phyloP scores from a whole-genome alignment of 1,140 invertebrate species.

The Panulirus ornatus region DNA sequence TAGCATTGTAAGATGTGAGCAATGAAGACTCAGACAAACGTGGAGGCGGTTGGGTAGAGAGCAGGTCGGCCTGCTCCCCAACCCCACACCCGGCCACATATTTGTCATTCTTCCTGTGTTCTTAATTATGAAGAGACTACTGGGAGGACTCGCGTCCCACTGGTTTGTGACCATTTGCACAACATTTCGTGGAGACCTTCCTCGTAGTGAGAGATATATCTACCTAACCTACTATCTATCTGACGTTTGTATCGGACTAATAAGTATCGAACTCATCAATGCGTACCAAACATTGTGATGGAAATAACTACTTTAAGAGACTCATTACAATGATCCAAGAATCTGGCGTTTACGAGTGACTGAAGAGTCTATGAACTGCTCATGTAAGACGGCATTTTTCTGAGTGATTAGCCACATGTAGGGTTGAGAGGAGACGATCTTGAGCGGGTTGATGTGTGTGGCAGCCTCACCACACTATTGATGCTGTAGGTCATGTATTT shows the following conservation, averaged over 20 bases:
- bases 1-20: no score
- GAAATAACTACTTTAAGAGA: no score
- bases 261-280: no score
- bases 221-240: no score
- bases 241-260: no score
- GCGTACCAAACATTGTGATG: no score
- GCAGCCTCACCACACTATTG: no score
- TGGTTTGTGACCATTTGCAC: not conserved
- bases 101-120: constrained; percentile 43
- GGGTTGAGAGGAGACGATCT: not conserved
- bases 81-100: not conserved
- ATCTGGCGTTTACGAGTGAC: not conserved
- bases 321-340: no score
- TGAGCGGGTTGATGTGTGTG: constrained; percentile 7
- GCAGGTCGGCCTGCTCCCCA: not conserved
- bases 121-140: constrained; percentile 38
- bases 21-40: no score
- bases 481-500: no score
- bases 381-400: not conserved
- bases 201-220: not conserved
- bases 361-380: not conserved
- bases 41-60: not conserved
- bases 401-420: constrained; percentile 43
- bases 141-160: not conserved
- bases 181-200: not conserved